These are phyloP conservation scores for Melanostigma gelatinosum DNA, from an alignment of 2,113 vertebrate species.

Conservation along the genomic window DNA sequence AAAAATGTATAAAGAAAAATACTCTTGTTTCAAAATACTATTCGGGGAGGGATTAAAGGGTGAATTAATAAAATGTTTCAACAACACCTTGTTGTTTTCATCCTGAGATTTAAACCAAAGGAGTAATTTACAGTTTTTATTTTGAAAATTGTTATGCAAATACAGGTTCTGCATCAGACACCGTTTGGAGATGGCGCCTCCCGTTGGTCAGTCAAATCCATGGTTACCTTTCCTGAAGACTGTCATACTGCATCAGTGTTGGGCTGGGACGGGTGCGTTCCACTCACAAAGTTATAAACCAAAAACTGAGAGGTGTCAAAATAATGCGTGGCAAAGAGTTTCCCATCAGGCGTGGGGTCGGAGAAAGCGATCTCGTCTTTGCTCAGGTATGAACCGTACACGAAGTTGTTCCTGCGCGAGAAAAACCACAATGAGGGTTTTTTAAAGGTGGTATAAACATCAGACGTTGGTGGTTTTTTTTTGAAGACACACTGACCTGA, in stretches of 20 bases:
- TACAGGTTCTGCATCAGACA: conserved; percentile 42
- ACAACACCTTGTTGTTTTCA: conserved; percentile 78
- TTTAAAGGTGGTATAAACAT: background rate
- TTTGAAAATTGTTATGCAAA: conserved; percentile 17
- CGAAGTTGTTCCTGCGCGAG: conserved; percentile 92
- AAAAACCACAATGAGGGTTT: background rate
- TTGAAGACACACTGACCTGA: conserved; percentile 84
- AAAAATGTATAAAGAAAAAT: conserved; percentile 79
- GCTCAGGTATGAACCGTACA: conserved; percentile 95
- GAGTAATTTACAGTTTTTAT: conserved; percentile 53
- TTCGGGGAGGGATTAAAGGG: conserved; percentile 74
- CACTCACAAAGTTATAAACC: conserved; percentile 98
- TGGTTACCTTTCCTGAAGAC: conserved; percentile 14
- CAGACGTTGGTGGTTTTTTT: background rate
- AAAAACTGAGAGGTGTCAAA: conserved; percentile 96
- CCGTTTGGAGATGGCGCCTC: conserved; percentile 31
- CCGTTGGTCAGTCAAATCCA: conserved; percentile 29
- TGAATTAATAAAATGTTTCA: conserved; percentile 69
- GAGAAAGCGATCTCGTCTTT: conserved; percentile 99
- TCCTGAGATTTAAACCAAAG: conserved; percentile 83
- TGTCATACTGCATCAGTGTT: conserved; percentile 66
- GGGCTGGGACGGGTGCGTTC: conserved; percentile 69
- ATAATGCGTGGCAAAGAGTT: conserved; percentile 96
- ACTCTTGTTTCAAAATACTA: conserved; percentile 76
- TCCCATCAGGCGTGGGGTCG: conserved; percentile 97